These are phyloP conservation scores for Nymphalis c-album DNA, from an alignment of 2,888 invertebrate species.

Conservation along the genomic window DNA sequence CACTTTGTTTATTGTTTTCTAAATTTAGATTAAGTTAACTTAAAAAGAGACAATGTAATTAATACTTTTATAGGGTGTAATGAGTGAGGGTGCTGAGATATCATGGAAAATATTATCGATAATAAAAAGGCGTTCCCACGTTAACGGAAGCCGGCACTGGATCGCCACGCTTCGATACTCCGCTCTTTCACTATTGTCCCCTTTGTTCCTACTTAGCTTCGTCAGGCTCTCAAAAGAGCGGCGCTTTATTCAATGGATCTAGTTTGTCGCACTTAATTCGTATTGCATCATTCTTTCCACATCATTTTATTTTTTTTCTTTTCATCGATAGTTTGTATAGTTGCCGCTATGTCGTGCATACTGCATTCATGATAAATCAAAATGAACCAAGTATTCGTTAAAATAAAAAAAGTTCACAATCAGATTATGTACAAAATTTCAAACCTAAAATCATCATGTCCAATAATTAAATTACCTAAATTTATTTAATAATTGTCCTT, in stretches of 20 bases:
- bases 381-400: too few species aligned
- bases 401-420: too few species aligned
- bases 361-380: too few species aligned
- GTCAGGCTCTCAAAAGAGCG: conserved; percentile 67
- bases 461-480: too few species aligned
- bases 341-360: neutral
- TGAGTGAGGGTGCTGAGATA: conserved; percentile 44
- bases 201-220: conserved; percentile 68
- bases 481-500: neutral
- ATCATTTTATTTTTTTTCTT: conserved; percentile 50
- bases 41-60: conserved; percentile 22
- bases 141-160: conserved; percentile 67
- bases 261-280: conserved; percentile 72
- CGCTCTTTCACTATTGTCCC: conserved; percentile 71
- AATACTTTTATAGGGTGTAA: conserved; percentile 16
- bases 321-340: neutral
- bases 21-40: neutral
- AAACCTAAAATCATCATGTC: too few species aligned
- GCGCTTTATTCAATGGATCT: conserved; percentile 65
- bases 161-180: conserved; percentile 76
- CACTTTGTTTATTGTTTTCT: neutral
- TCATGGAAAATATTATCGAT: conserved; percentile 55
- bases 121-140: conserved; percentile 72
- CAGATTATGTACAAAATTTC: too few species aligned
- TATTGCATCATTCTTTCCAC: conserved; percentile 71